Base-by-base conservation (phyloP, 2,797 vertebrate genomes). In the Neosilurus hyrtlii region DNA sequence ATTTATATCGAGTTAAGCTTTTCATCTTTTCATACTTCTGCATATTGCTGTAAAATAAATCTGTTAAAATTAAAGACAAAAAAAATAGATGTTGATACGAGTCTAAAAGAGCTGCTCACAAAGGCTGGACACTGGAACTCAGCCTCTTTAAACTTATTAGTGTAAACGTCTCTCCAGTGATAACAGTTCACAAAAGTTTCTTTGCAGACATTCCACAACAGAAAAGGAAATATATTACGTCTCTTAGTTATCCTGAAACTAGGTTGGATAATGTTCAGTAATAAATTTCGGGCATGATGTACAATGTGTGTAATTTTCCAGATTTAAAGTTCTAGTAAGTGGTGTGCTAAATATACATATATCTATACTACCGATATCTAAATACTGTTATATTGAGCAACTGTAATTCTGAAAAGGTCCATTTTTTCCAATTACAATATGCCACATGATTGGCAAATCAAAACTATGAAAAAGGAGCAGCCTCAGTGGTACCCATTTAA, bases 391-490 rank as follows among this genome's bases (percentile, higher is more conserved):
- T 51, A 77, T 2, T 49, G 22, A 77, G 24, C 18, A 57, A 61
- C n/a, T 0, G 4, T 78, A 51, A 62, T 16, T 77, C 14, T 77
- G 37, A 51, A 78, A 78, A 24, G n/a, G n/a, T 78, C 9, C 10
- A 7, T 4, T 62, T 62, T 72, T 74, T 16, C 18, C 12, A 56
- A 75, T 54, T 37, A 65, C 67, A 83, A 56, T 49, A 66, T 49
- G 59, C 70, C 30, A 15, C 51, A 56, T 65, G 10, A 62, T 5
- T 70, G 74, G 74, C 65, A 71, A 83, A 65, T 3, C 16, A 56
- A 73, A 74, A 49, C 16, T 26, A 66, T 80, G 77, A 80, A 54
- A 62, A 79, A 43, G 15, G 22, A 83, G 51, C 54, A 37, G 22
- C 51, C 35, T 56, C 30, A 37, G 30, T 57, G 51, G 57, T 66